These are phyloP conservation scores for Tetragonula clypearis DNA, from an alignment of 1,140 invertebrate species.

Conservation along the genomic window DNA sequence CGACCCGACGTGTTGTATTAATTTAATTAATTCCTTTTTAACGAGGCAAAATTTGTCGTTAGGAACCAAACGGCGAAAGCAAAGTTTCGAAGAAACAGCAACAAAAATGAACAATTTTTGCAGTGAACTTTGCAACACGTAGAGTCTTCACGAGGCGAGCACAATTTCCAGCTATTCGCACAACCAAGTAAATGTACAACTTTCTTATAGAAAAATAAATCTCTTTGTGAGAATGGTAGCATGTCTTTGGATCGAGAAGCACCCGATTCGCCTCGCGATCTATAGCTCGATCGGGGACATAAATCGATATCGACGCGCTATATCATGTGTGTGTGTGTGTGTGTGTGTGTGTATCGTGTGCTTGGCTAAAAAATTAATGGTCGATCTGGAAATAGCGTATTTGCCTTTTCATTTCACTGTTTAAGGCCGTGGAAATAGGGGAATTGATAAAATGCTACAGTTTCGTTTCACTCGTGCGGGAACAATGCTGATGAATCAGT, in stretches of 20 bases:
- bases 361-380: constrained; percentile 17
- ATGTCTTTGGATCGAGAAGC: constrained; percentile 44
- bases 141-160: constrained; percentile 22
- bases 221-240: constrained; percentile 69
- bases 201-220: constrained; percentile 78
- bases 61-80: not conserved
- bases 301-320: constrained; percentile 8
- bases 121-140: constrained; percentile 17
- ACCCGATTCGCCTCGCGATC: constrained; percentile 21
- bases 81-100: not conserved
- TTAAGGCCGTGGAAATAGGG: constrained; percentile 12
- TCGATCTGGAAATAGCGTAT: constrained; percentile 5
- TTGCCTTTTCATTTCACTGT: not conserved
- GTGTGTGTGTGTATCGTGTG: not conserved
- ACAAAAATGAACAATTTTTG: not conserved
- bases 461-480: not conserved
- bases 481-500: not conserved
- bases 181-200: constrained; percentile 77
- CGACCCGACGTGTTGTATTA: constrained; percentile 41
- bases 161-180: constrained; percentile 65
- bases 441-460: constrained; percentile 1
- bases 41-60: not conserved
- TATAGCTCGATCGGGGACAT: constrained; percentile 29
- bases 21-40: not conserved
- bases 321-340: not conserved